Conservation (phyloP, 2,888 invertebrate genomes). For the Drosophila nigricruria region DNA sequence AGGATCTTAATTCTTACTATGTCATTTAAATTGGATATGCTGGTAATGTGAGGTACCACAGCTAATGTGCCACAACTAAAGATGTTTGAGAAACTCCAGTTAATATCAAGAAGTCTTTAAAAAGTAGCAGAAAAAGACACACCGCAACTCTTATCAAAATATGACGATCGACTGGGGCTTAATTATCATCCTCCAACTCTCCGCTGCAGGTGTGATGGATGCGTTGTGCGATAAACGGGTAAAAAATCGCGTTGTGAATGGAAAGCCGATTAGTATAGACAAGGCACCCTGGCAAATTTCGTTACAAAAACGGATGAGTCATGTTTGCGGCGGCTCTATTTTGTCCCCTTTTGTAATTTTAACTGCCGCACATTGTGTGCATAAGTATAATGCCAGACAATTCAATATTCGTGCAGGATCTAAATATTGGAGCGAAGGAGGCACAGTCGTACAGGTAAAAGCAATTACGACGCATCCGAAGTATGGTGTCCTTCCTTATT, state of each 20-base stretch:
- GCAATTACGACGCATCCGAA: not conserved
- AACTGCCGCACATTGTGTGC: not conserved
- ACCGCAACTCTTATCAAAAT: not conserved
- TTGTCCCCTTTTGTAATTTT: not conserved
- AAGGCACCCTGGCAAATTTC: constrained; percentile 1
- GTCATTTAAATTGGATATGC: not conserved
- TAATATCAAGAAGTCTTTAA: not conserved
- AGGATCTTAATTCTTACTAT: not conserved
- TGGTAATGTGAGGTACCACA: not conserved
- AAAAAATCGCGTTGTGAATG: not conserved
- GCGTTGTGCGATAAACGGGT: fast-evolving
- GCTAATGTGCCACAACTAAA: not conserved
- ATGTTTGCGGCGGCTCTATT: not conserved
- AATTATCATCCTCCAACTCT: not conserved
- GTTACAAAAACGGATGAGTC: fast-evolving
- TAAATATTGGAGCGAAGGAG: not conserved
- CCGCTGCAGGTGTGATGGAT: too few relatives aligned
- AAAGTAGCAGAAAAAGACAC: not conserved
- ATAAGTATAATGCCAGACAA: fast-evolving
- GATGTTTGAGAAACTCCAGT: not conserved
- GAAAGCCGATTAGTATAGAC: not conserved
- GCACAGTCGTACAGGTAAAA: not conserved
- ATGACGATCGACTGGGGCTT: not conserved
- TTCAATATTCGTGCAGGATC: not conserved
- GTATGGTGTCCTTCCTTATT: fast-evolving